phyloP scores from a whole-genome alignment of 2,888 invertebrate species.

The Cepaea hortensis region DNA sequence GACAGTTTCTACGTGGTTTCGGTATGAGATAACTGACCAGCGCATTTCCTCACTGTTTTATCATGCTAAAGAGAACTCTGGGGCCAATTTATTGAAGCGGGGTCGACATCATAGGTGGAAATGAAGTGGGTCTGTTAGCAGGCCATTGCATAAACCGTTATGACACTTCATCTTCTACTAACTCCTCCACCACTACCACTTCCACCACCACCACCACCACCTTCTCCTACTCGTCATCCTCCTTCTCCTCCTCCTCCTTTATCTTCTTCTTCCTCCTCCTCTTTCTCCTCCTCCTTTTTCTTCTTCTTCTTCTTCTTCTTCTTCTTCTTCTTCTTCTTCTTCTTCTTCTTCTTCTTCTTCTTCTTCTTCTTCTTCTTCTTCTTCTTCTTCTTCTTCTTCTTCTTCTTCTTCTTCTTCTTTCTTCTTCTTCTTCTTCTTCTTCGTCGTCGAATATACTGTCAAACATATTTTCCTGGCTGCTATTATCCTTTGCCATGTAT shows the following conservation, averaged over 20 bases:
- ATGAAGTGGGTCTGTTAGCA: too few relatives aligned
- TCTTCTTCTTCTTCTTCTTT: constrained; percentile 23
- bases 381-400: constrained; percentile 38
- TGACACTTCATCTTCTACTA: constrained; percentile 2
- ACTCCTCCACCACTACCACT: background rate
- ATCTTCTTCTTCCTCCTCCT: background rate
- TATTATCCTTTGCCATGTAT: too few relatives aligned
- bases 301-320: background rate
- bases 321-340: background rate
- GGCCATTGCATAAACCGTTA: too few relatives aligned
- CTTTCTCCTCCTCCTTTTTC: background rate
- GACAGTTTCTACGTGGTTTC: too few relatives aligned
- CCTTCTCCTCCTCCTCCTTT: background rate
- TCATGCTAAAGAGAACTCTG: too few relatives aligned
- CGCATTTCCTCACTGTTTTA: too few relatives aligned
- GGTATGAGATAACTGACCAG: too few relatives aligned
- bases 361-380: constrained; percentile 35
- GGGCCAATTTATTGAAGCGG: too few relatives aligned
- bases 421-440: constrained; percentile 28
- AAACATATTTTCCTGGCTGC: too few relatives aligned
- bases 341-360: constrained; percentile 34
- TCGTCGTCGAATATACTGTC: background rate
- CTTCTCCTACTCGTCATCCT: background rate
- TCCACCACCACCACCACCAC: too few relatives aligned
- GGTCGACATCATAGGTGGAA: too few relatives aligned